Conservation (phyloP, 2,797 vertebrate genomes). For the Chelmon rostratus region DNA sequence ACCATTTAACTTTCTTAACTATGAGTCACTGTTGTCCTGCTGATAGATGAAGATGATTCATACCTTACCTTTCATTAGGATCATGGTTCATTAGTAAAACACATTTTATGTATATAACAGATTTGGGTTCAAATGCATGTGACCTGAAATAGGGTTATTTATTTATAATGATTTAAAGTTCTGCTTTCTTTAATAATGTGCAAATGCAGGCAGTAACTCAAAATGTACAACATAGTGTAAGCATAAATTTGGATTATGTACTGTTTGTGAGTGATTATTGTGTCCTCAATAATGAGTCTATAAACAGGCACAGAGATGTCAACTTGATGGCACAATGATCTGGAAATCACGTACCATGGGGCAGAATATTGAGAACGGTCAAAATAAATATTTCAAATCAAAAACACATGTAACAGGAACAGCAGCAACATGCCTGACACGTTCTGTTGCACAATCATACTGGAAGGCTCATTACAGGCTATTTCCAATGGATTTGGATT, state of each 20-base stretch:
- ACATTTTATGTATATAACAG: slow-evolving; percentile 6
- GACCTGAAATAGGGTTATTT: slow-evolving; percentile 11
- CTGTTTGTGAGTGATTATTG: background rate
- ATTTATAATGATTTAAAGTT: background rate
- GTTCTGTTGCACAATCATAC: background rate
- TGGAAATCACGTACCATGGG: background rate
- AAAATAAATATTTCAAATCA: background rate
- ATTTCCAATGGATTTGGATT: slow-evolving; percentile 19
- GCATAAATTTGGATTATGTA: background rate
- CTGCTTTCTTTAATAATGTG: background rate
- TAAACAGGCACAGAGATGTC: no score
- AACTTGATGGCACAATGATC: background rate
- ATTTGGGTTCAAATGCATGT: background rate
- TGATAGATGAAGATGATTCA: no score
- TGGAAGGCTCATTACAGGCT: slow-evolving; percentile 27
- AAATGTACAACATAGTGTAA: slow-evolving; percentile 5
- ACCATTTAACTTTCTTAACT: background rate
- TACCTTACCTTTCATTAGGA: background rate
- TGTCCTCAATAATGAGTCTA: background rate
- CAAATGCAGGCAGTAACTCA: slow-evolving; percentile 7
- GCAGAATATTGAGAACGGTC: background rate
- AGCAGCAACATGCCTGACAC: slow-evolving; percentile 3
- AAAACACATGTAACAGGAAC: slow-evolving; percentile 24
- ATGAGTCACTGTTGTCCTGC: background rate
- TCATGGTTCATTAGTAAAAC: background rate